Base-by-base conservation (phyloP, 2,888 invertebrate genomes). In the Chloromyia formosa region DNA sequence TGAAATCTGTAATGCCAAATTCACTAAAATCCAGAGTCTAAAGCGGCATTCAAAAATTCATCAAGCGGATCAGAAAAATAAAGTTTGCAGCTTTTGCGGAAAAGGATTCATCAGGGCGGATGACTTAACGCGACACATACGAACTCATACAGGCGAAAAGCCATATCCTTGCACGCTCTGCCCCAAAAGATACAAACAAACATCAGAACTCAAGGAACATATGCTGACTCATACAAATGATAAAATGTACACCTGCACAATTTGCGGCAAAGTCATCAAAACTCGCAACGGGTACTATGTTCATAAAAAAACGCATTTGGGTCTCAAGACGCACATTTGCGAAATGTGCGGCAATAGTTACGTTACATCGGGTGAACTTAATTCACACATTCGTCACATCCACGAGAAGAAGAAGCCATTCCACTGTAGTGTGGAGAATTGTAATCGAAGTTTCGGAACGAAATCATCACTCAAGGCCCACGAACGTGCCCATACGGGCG, bases 81-180 rank as follows among this genome's bases (percentile, higher is more conserved):
- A 81, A 72, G 66, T 78, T 4, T 81, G 81, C 58, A 75, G 79
- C 0, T 77, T 78, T 14, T 81, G 81, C 56, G 78, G 78, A 1
- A 78, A 79, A 69, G 35, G 78, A 56, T 81, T 81, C 68, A 75
- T 79, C 7, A 71, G 81, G 16, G 69, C 79, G 0, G 80, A 81
- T 20, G 81, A 80, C 75, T 61, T 80, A n/a, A 79, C 78, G 49
- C 77, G 81, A 1, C 82, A 82, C 72, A 78, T 79, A 12, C 79
- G 81, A 53, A 80, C 78, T 10, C 82, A 82, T 75, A 80, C 80
- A 0, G 79, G 80, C n/a, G 81, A 81, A 62, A 76, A 80, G 16
- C 80, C 80, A 1, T 82, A 80, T 62, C 73, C 79, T 1, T 82
- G 82, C 73, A 72, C 77, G 1, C 74, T 78, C 0, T 82, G 82